Conservation (phyloP, 2,797 vertebrate species). For the Crenichthys baileyi region DNA sequence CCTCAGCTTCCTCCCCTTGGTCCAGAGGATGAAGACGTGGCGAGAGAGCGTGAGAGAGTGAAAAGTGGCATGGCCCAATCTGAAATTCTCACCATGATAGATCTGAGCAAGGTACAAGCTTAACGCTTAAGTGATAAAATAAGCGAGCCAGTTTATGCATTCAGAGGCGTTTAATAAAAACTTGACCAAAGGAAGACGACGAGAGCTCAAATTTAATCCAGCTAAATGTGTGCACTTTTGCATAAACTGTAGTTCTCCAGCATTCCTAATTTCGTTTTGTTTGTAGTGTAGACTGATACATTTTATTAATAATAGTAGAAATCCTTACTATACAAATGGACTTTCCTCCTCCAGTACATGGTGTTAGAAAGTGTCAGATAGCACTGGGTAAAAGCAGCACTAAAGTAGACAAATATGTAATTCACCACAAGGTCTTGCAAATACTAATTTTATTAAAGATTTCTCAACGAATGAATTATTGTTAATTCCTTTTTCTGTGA, state of each 20-base stretch:
- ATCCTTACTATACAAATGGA: not conserved
- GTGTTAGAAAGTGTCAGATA: not conserved
- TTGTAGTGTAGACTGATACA: not conserved
- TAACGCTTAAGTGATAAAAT: not conserved
- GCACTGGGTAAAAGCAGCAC: not conserved
- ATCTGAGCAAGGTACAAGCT: slow-evolving; percentile 88
- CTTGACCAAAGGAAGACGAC: not conserved
- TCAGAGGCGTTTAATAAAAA: not conserved
- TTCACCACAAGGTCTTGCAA: not conserved
- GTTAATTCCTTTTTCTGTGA: not conserved
- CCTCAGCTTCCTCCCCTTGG: slow-evolving; percentile 76
- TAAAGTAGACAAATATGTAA: too few relatives aligned
- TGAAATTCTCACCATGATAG: slow-evolving; percentile 85
- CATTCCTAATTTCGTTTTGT: not conserved
- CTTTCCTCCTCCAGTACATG: too few relatives aligned
- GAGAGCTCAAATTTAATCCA: not conserved
- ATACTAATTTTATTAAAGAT: not conserved
- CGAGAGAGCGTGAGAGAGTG: slow-evolving; percentile 84
- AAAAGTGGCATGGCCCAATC: slow-evolving; percentile 61
- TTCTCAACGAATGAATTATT: not conserved
- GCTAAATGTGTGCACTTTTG: not conserved
- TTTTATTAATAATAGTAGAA: not conserved
- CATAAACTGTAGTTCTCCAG: not conserved
- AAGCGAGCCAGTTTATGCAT: not conserved
- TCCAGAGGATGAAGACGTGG: slow-evolving; percentile 88